Percentiles rank a stretch among this genome's conserved stretches.
phyloP scores from a whole-genome alignment of 2,113 vertebrate genomes.

The Herpetotheres cachinnans region DNA sequence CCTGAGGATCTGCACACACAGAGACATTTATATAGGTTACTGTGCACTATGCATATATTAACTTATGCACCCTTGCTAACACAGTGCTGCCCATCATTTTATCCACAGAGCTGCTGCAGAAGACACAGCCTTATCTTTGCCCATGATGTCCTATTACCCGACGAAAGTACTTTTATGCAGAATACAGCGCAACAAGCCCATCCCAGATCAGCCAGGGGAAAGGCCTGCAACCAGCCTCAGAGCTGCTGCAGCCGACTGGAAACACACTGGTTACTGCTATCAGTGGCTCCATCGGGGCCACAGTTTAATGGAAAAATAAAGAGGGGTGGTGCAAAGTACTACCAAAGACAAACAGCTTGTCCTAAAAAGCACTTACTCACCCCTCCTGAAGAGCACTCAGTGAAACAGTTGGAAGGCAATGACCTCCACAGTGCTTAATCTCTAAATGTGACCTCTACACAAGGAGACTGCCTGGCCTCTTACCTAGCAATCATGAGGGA shows the following conservation, averaged over 20 bases:
- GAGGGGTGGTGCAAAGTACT: background rate
- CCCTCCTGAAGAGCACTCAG: background rate
- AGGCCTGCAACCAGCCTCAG: background rate
- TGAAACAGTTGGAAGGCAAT: background rate
- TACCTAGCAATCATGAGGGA: background rate
- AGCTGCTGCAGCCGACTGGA: background rate
- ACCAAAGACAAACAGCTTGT: background rate
- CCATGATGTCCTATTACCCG: fast-evolving
- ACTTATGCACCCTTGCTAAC: background rate
- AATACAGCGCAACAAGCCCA: fast-evolving
- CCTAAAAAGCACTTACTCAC: background rate
- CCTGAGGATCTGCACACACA: background rate
- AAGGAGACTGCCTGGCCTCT: background rate
- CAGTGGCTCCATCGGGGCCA: background rate
- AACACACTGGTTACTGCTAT: background rate
- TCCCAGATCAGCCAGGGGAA: background rate
- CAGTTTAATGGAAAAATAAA: background rate
- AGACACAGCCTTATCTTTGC: background rate
- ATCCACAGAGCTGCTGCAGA: background rate
- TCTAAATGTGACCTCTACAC: background rate
- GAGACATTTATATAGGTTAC: background rate
- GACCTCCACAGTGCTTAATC: background rate
- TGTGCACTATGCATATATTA: background rate
- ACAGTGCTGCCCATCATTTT: background rate
- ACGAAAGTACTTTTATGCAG: background rate